Conservation (phyloP, 1,140 invertebrate species). For the Zaprionus taronus region DNA sequence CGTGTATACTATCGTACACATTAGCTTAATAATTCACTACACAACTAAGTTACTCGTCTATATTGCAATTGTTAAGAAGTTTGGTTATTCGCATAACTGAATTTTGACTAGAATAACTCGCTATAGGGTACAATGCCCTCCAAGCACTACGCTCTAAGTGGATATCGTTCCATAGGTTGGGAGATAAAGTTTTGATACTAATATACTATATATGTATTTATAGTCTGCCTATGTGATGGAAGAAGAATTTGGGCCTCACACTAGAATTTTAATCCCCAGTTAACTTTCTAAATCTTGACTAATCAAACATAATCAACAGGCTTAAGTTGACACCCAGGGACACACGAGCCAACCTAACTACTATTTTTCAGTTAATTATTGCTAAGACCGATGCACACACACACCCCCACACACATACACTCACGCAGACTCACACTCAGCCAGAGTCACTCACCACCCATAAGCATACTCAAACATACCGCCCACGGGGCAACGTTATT, state of each 20-base stretch:
- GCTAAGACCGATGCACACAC: slow-evolving; percentile 57
- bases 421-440: slow-evolving; percentile 5
- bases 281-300: slow-evolving; percentile 64
- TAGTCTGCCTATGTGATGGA: slow-evolving; percentile 10
- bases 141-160: not conserved
- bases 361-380: slow-evolving; percentile 78
- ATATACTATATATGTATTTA: slow-evolving; percentile 3
- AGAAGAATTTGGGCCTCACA: slow-evolving; percentile 6
- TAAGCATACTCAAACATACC: slow-evolving; percentile 17
- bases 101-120: slow-evolving; percentile 68
- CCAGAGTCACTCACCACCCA: slow-evolving; percentile 8
- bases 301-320: slow-evolving; percentile 79
- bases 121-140: slow-evolving; percentile 6
- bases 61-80: slow-evolving; percentile 63
- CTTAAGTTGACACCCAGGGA: slow-evolving; percentile 58
- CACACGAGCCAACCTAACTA: slow-evolving; percentile 52
- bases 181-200: slow-evolving; percentile 1
- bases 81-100: slow-evolving; percentile 35
- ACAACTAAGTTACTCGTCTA: slow-evolving; percentile 66
- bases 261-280: slow-evolving; percentile 25
- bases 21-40: slow-evolving; percentile 55
- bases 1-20: slow-evolving; percentile 42
- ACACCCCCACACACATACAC: slow-evolving; percentile 10
- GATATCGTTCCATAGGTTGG: not conserved
- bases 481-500: slow-evolving; percentile 66